These are phyloP conservation scores for Cyclargus thomasi DNA, from an alignment of 1,140 invertebrate species.

Conservation along the genomic window DNA sequence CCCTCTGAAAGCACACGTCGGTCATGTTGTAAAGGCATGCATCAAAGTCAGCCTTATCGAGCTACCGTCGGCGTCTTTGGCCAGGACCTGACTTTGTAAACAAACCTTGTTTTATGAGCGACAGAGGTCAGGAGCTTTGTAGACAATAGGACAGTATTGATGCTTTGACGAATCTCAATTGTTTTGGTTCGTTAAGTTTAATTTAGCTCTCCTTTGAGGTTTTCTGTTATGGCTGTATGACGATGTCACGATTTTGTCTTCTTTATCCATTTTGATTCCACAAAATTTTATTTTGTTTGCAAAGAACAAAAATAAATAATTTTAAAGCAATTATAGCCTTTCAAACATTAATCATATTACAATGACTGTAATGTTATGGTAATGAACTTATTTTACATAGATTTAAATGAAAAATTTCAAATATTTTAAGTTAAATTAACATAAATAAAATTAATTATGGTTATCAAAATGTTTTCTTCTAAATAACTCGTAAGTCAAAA, in stretches of 20 bases:
- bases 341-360: neutral
- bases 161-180: neutral
- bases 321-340: neutral
- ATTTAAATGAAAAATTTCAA: neutral
- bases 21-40: slow-evolving; percentile 37
- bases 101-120: slow-evolving; percentile 22
- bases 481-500: neutral
- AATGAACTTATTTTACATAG: slow-evolving; percentile 6
- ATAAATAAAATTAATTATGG: neutral
- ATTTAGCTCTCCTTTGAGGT: neutral
- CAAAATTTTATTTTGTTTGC: too few relatives aligned
- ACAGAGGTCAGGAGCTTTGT: slow-evolving; percentile 12
- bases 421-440: neutral
- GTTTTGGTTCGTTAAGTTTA: neutral
- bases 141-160: slow-evolving; percentile 8
- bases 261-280: neutral
- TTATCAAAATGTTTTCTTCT: neutral
- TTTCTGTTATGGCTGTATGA: neutral
- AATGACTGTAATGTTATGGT: neutral
- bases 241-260: neutral
- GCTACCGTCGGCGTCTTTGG: slow-evolving; percentile 22
- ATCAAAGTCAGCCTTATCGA: slow-evolving; percentile 48
- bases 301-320: too few relatives aligned
- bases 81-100: slow-evolving; percentile 23
- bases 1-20: slow-evolving; percentile 32